Conservation (phyloP, 2,113 vertebrate genomes). For the Malaclemys terrapin region DNA sequence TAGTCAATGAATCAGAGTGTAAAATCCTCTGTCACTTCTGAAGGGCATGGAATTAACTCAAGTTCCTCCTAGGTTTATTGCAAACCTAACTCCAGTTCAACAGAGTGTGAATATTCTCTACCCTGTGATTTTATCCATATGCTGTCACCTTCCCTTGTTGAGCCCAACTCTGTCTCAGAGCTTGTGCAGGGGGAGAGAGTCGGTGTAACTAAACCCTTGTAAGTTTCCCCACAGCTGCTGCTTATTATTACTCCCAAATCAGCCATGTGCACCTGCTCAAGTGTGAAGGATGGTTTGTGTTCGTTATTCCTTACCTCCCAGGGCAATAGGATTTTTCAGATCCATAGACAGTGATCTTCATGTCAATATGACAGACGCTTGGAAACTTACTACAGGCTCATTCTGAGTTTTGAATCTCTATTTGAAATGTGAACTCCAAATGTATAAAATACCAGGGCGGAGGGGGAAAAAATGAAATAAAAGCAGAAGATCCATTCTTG, state of each 20-base stretch:
- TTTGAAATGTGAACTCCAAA: neutral
- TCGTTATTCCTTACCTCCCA: neutral
- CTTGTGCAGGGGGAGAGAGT: neutral
- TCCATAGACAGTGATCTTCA: neutral
- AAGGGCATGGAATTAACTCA: neutral
- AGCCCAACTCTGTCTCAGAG: neutral
- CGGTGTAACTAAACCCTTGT: neutral
- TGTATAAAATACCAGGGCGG: neutral
- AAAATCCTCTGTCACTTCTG: neutral
- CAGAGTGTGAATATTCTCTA: neutral
- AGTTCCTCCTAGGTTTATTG: neutral
- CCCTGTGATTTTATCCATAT: neutral
- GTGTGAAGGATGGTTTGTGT: neutral
- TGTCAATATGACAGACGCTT: rapidly evolving
- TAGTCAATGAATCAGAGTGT: neutral
- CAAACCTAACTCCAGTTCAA: neutral
- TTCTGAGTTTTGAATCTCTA: neutral
- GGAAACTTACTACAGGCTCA: rapidly evolving
- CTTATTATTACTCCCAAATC: neutral
- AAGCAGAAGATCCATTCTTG: neutral
- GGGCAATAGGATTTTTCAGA: rapidly evolving
- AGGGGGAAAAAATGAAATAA: neutral
- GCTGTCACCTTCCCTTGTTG: rapidly evolving
- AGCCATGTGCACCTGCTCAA: neutral
- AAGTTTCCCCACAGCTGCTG: neutral